phyloP scores from a whole-genome alignment of 2,888 invertebrate species.

The Drosophila affinis region DNA sequence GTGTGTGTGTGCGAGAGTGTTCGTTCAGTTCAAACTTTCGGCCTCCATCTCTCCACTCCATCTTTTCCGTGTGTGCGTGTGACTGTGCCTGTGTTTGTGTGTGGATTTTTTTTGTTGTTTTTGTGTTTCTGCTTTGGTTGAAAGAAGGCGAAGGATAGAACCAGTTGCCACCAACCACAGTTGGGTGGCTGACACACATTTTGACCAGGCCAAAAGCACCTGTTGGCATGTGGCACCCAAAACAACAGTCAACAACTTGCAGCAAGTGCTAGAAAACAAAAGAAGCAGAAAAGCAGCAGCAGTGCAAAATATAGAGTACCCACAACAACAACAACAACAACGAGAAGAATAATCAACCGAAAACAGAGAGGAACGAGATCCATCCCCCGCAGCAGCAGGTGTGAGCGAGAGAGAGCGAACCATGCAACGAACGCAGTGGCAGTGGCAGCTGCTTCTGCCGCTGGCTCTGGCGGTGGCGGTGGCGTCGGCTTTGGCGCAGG shows the following conservation, averaged over 20 bases:
- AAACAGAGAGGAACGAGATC: not conserved
- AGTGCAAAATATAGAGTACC: constrained; percentile 12
- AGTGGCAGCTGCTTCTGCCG: constrained; percentile 65
- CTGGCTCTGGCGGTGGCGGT: constrained; percentile 65
- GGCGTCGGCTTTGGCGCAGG: constrained; percentile 43
- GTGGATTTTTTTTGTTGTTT: not conserved
- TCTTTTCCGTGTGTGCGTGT: not conserved
- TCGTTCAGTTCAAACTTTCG: constrained; percentile 1
- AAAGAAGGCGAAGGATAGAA: not conserved
- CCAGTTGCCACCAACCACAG: not conserved
- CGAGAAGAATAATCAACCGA: constrained; percentile 2
- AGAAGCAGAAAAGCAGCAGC: not conserved
- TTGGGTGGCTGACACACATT: not conserved
- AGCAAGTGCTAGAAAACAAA: constrained; percentile 15
- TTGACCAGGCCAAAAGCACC: not conserved
- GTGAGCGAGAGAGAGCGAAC: constrained; percentile 56
- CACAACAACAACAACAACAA: not conserved
- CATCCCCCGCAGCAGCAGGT: constrained; percentile 12
- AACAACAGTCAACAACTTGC: not conserved
- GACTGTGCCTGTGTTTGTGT: not conserved
- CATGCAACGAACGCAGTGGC: constrained; percentile 75
- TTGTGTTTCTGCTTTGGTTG: not conserved
- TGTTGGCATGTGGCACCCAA: not conserved
- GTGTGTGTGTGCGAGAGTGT: constrained; percentile 10
- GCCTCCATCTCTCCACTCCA: not conserved